These are phyloP conservation scores for Deilephila elpenor DNA, from an alignment of 2,888 invertebrate species.

Conservation along the genomic window DNA sequence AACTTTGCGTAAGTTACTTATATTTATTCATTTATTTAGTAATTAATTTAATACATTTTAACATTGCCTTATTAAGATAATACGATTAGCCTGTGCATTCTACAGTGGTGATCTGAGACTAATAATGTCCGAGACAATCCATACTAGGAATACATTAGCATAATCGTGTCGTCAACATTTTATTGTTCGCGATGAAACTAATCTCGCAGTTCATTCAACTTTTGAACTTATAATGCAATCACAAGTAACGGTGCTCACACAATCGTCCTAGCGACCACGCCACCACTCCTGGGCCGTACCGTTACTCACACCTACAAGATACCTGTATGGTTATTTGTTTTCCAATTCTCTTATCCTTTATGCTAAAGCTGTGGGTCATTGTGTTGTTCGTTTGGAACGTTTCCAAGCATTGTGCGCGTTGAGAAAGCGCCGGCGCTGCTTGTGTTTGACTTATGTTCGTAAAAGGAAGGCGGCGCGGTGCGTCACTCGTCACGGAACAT, in stretches of 20 bases:
- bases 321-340: slow-evolving; percentile 41
- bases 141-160: slow-evolving; percentile 36
- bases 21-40: too few relatives aligned
- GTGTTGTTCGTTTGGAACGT: slow-evolving; percentile 46
- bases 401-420: slow-evolving; percentile 50
- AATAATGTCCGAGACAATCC: not conserved
- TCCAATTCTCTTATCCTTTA: slow-evolving; percentile 42
- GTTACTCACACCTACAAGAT: slow-evolving; percentile 45
- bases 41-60: too few relatives aligned
- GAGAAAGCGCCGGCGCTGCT: slow-evolving; percentile 41
- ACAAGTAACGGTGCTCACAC: slow-evolving; percentile 50
- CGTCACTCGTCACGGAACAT: slow-evolving; percentile 27
- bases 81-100: too few relatives aligned
- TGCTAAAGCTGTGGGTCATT: slow-evolving; percentile 45
- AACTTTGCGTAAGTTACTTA: too few relatives aligned
- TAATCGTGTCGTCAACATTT: slow-evolving; percentile 35
- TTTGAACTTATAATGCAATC: slow-evolving; percentile 48
- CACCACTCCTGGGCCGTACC: slow-evolving; percentile 47
- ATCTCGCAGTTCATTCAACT: slow-evolving; percentile 60
- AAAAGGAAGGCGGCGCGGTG: slow-evolving; percentile 33
- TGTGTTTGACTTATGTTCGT: slow-evolving; percentile 31
- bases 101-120: too few relatives aligned
- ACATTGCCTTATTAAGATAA: too few relatives aligned
- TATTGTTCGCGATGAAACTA: slow-evolving; percentile 39
- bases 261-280: slow-evolving; percentile 47